Conservation (phyloP, 2,113 vertebrate species). For the Nibea coibor region DNA sequence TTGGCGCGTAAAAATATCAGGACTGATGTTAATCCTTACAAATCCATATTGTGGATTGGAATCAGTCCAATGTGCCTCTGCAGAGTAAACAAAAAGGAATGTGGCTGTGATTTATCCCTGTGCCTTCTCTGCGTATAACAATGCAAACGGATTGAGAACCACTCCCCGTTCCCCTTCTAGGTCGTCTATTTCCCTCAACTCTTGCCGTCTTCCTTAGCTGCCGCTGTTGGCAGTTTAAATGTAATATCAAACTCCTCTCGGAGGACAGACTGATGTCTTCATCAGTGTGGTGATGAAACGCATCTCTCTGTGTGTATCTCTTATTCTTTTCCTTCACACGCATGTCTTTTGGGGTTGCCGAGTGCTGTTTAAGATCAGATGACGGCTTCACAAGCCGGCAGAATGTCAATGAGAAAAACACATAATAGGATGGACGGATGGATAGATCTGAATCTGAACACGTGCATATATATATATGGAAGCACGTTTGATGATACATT, state of each 20-base stretch:
- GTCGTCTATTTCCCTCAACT: accelerated
- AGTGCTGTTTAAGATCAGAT: slow-evolving; percentile 15
- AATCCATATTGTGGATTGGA: neutral
- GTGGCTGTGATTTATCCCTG: neutral
- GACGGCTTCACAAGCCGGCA: slow-evolving; percentile 39
- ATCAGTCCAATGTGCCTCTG: neutral
- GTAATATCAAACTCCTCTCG: slow-evolving; percentile 32
- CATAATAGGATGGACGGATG: neutral
- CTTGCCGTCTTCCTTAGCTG: neutral
- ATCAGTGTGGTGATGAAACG: slow-evolving; percentile 46
- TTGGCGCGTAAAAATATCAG: neutral
- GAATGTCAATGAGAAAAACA: slow-evolving; percentile 16
- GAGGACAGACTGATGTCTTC: slow-evolving; percentile 51
- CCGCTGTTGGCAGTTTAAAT: slow-evolving; percentile 12
- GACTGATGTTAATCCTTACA: neutral
- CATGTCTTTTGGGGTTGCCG: slow-evolving; percentile 13
- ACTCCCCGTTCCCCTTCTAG: neutral
- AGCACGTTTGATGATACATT: neutral
- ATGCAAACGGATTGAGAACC: neutral
- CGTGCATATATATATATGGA: neutral
- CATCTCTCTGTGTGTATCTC: slow-evolving; percentile 25
- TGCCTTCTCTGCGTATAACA: neutral
- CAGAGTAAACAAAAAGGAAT: neutral
- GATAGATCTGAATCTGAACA: slow-evolving; percentile 4
- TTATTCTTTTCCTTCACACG: slow-evolving; percentile 19